phyloP scores from a whole-genome alignment of 2,888 invertebrate species.

The Chirona hameri region DNA sequence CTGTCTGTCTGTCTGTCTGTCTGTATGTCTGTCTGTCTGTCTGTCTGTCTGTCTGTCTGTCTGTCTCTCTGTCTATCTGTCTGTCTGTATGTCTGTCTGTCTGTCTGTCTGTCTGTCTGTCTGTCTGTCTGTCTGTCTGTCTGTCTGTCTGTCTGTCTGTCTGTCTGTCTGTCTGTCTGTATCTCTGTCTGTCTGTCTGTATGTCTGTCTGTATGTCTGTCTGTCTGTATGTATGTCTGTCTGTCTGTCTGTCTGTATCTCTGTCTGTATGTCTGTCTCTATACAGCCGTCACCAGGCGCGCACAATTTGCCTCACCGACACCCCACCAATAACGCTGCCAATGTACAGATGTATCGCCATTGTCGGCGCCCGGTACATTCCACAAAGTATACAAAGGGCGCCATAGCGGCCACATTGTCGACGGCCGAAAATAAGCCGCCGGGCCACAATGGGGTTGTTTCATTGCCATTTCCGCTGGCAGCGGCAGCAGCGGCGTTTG shows the following conservation, averaged over 20 bases:
- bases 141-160: no score
- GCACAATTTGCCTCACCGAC: background rate
- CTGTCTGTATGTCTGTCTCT: background rate
- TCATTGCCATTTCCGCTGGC: background rate
- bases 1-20: no score
- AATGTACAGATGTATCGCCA: background rate
- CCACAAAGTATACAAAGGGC: background rate
- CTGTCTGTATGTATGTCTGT: background rate
- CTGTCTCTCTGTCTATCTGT: no score
- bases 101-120: no score
- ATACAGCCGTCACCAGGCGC: background rate
- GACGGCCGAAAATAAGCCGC: background rate
- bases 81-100: no score
- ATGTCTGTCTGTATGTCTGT: background rate
- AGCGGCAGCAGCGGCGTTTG: background rate
- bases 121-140: no score
- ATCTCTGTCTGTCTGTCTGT: no score
- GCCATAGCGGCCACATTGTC: background rate
- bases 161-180: no score
- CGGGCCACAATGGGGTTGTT: background rate
- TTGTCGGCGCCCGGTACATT: background rate
- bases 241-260: background rate
- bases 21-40: no score
- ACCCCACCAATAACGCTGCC: background rate
- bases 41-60: no score